phyloP scores from a whole-genome alignment of 2,113 vertebrate genomes.

The Tringa solitaria region DNA sequence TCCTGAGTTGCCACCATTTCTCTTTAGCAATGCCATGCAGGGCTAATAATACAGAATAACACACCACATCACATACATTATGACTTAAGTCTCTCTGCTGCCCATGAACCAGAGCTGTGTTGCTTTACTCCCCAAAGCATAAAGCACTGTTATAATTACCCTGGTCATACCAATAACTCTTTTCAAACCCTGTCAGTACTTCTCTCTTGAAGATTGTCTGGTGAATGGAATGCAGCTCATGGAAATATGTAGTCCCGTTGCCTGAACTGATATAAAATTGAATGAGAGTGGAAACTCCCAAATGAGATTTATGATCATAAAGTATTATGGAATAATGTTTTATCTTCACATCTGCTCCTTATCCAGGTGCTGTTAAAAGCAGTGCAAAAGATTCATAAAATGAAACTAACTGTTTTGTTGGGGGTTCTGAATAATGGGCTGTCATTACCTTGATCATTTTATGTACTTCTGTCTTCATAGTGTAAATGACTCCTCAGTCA shows the following conservation, averaged over 20 bases:
- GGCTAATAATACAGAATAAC: constrained; percentile 26
- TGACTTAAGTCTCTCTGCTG: neutral
- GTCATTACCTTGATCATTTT: neutral
- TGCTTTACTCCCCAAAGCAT: neutral
- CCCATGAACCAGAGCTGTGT: neutral
- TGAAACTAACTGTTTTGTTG: constrained; percentile 1
- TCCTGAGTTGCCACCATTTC: constrained; percentile 26
- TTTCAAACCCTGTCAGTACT: neutral
- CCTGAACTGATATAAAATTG: constrained; percentile 28
- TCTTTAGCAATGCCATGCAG: neutral
- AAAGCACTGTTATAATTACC: neutral
- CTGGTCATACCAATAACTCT: neutral
- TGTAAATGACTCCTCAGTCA: constrained; percentile 14
- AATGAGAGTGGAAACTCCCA: constrained; percentile 19
- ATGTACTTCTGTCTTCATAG: neutral
- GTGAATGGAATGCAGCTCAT: neutral
- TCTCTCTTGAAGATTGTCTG: neutral
- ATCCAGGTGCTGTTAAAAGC: constrained; percentile 15
- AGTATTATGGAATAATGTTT: constrained; percentile 12
- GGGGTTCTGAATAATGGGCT: neutral
- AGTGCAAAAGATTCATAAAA: constrained; percentile 25
- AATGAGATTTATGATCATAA: constrained; percentile 45
- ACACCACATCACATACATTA: neutral
- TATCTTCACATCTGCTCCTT: constrained; percentile 29
- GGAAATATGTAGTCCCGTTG: neutral